Evolutionary conservation across 2,797 vertebrate genomes (phyloP).

Genomic region (Emys orbicularis): DNA sequence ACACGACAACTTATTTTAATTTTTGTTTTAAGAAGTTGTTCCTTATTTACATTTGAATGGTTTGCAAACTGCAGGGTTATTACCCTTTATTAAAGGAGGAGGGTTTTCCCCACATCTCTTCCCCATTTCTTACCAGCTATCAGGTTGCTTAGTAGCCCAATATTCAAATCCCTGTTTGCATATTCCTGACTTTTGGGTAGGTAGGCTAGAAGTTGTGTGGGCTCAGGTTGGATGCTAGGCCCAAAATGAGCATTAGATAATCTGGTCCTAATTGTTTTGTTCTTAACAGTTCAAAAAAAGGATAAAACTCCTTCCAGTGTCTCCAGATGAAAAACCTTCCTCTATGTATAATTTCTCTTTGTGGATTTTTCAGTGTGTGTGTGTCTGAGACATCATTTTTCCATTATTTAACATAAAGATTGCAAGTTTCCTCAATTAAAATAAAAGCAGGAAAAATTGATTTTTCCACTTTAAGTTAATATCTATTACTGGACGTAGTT

Average conservation of each 20-base stretch:
- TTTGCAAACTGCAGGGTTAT: not conserved
- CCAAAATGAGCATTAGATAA: not conserved
- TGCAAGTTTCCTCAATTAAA: not conserved
- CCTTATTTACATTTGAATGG: not conserved
- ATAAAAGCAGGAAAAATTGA: not conserved
- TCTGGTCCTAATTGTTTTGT: too few relatives aligned
- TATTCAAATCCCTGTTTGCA: not conserved
- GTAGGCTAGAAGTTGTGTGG: not conserved
- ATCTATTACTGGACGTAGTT: not conserved
- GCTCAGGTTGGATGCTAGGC: not conserved
- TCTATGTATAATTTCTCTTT: not conserved
- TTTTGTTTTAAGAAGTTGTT: not conserved
- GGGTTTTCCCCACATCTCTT: not conserved
- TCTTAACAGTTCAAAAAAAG: not conserved
- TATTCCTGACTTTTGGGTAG: not conserved
- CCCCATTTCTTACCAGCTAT: not conserved
- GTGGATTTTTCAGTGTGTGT: not conserved
- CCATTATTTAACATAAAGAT: not conserved
- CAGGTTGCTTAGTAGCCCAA: not conserved
- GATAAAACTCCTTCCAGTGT: not conserved
- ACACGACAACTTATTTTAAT: not conserved
- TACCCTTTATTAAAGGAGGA: not conserved
- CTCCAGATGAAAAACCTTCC: not conserved
- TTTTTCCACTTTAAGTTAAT: not conserved
- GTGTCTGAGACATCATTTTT: not conserved